Base-by-base conservation (phyloP, 2,888 invertebrate genomes). In the Calliopum simillimum region DNA sequence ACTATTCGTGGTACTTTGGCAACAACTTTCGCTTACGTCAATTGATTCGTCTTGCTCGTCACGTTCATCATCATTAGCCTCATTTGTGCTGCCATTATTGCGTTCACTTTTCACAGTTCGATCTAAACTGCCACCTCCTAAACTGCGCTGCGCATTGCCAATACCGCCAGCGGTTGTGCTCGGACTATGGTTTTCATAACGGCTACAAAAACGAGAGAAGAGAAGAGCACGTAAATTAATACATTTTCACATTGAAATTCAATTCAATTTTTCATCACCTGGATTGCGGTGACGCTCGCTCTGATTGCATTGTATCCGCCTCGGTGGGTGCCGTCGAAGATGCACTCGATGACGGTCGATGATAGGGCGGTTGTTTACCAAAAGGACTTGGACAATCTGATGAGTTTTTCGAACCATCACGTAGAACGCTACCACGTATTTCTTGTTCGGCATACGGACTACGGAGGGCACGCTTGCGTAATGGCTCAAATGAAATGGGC, bases 351-450 rank as follows among this genome's bases (percentile, higher is more conserved):
- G 86, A 83, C 66, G 86, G 86, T 64, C 86, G 83, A 76, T 86
- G 85, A 59, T 82, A 83, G 71, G 82, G 79, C 62, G 83, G 80
- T 33, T n/a, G n/a, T n/a, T 86, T 86, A 64, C 81, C 85, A 49
- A 88, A 86, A 49, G 88, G 88, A 71, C 86, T 86, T 58, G 88
- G 87, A 75, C 87, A 86, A 70, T 86, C 86, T 58, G 81, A 80
- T 51, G 85, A 82, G 76, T 85, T 85, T 75, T 87, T 87, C 23
- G 86, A 86, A 63, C 86, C 86, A 80, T 92, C 92, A 70, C 92
- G 87, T 77, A 92, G 82, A 19, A 92, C 92, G 73, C 91, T 91
- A 58, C 91, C 91, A 76, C 92, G 87, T 70, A 88, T 85, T 72
- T 86, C 86, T 76, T 85, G 86, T 70, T 86, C 86, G 72, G 81